phyloP scores from a whole-genome alignment of 1,140 invertebrate genomes.

The Heliconius hewitsoni region DNA sequence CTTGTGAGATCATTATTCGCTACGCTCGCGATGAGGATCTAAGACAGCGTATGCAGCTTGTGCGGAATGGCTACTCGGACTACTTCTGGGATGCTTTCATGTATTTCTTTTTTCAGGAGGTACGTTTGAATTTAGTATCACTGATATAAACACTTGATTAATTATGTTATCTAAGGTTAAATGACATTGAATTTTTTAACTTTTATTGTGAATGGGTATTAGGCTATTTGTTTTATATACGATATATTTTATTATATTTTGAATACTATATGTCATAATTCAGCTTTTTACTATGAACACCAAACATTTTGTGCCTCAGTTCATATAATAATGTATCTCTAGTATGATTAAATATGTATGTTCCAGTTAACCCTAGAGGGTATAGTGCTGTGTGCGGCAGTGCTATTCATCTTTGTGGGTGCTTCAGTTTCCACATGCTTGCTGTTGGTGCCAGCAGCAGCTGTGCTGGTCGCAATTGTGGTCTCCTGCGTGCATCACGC shows the following conservation, averaged over 20 bases:
- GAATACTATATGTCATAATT: too few relatives aligned
- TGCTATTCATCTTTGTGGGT: slow-evolving; percentile 65
- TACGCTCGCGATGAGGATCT: slow-evolving; percentile 44
- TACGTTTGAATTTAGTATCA: slow-evolving; percentile 24
- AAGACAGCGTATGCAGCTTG: slow-evolving; percentile 45
- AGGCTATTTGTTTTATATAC: too few relatives aligned
- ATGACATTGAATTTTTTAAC: too few relatives aligned
- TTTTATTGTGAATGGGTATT: too few relatives aligned
- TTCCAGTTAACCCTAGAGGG: slow-evolving; percentile 57
- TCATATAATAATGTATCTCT: neutral
- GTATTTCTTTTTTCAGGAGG: slow-evolving; percentile 63
- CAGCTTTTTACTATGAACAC: too few relatives aligned
- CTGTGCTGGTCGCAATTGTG: slow-evolving; percentile 29
- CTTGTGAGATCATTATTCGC: slow-evolving; percentile 49
- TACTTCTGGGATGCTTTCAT: slow-evolving; percentile 51
- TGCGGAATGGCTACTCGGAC: slow-evolving; percentile 40
- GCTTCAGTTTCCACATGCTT: slow-evolving; percentile 41
- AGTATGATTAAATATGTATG: slow-evolving; percentile 13
- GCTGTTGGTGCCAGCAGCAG: slow-evolving; percentile 45
- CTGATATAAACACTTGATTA: too few relatives aligned
- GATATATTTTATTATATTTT: too few relatives aligned
- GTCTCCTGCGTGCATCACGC: slow-evolving; percentile 41
- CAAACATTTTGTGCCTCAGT: neutral
- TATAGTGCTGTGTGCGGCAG: slow-evolving; percentile 54
- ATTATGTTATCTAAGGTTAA: too few relatives aligned